A percentile compares a stretch with the other conserved stretches of the same genome.
These are phyloP conservation scores for Teleiodes luculella DNA, from an alignment of 2,888 invertebrate species.

Conservation along the genomic window DNA sequence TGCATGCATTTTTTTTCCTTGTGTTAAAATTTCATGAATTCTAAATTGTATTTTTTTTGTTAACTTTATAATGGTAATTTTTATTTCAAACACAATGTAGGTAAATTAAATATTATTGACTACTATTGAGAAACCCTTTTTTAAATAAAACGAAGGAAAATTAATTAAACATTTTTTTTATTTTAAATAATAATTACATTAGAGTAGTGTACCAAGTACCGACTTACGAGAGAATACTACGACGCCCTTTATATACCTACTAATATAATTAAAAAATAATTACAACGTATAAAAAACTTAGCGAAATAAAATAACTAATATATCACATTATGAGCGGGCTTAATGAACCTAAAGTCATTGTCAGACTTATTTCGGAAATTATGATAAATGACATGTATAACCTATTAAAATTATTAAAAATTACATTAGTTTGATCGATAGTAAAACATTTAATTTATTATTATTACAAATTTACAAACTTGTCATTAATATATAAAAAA, in stretches of 20 bases:
- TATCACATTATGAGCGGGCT: conserved; percentile 16
- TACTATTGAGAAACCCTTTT: no score
- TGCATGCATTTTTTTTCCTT: no score
- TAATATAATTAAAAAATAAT: no score
- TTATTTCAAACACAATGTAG: no score
- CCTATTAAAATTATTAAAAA: neutral
- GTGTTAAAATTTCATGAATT: no score
- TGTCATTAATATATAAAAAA: no score
- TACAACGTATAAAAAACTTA: no score
- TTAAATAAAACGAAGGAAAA: neutral
- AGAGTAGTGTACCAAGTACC: conserved; percentile 13
- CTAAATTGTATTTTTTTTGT: no score
- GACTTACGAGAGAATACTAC: conserved; percentile 10
- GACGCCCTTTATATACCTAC: neutral
- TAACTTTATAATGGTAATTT: no score
- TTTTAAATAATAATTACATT: neutral
- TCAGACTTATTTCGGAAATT: neutral
- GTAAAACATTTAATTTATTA: no score
- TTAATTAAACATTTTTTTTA: neutral
- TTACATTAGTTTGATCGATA: neutral
- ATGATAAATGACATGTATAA: neutral
- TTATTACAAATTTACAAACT: no score
- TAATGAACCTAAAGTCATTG: neutral
- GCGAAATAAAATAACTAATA: conserved; percentile 10
- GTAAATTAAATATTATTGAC: no score